Evolutionary conservation across 92 coral and sea anemone species (phyloP).

Genomic region (Metridium senile): DNA sequence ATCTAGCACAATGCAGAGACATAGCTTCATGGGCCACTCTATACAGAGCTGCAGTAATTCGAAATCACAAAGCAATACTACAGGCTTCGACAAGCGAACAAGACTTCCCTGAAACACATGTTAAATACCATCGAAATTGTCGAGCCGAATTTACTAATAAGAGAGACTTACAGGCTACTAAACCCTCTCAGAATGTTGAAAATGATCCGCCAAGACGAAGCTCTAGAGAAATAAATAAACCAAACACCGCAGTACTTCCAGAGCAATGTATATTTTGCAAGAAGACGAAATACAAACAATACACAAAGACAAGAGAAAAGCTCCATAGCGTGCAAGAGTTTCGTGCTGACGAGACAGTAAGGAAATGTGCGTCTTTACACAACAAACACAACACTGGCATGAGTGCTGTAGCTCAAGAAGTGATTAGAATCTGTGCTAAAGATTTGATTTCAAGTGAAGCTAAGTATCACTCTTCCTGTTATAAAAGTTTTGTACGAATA

Average conservation of each 20-base stretch:
- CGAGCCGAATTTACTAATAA: conserved; percentile 49
- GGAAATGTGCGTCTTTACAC: conserved; percentile 29
- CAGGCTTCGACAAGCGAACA: conserved; percentile 35
- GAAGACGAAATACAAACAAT: conserved; percentile 30
- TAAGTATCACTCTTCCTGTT: conserved; percentile 47
- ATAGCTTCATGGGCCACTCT: conserved; percentile 46
- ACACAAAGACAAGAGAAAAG: conserved; percentile 38
- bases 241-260: conserved; percentile 16
- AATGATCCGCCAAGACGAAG: conserved; percentile 13
- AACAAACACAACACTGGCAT: conserved; percentile 20
- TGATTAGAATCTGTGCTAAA: conserved; percentile 40
- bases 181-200: conserved; percentile 2
- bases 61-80: conserved; percentile 45
- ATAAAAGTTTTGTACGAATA: conserved; percentile 40
- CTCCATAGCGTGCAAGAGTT: conserved; percentile 13
- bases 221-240: conserved; percentile 1
- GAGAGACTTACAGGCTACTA: conserved; percentile 35
- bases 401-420: conserved; percentile 43
- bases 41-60: conserved; percentile 51
- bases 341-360: conserved; percentile 41
- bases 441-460: conserved; percentile 50
- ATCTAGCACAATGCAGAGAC: conserved; percentile 45
- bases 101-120: conserved; percentile 42
- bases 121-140: conserved; percentile 61
- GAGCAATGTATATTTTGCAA: conserved; percentile 19